Evolutionary conservation across 2,797 vertebrate species (phyloP).

Genomic region (Argentina silus): DNA sequence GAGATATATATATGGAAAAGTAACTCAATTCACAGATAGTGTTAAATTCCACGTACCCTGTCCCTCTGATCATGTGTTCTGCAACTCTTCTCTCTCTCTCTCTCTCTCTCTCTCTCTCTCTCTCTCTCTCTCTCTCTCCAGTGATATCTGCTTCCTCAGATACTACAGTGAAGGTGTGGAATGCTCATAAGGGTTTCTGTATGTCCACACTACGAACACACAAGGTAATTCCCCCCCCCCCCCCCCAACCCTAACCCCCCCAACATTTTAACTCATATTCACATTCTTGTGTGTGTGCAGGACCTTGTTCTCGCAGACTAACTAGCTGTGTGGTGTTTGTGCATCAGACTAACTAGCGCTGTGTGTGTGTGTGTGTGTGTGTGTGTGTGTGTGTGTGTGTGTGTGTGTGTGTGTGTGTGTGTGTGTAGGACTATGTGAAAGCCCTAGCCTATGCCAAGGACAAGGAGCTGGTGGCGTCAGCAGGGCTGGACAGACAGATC

Average conservation of each 20-base stretch:
- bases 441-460: conserved; percentile 90
- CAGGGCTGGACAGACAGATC: conserved; percentile 88
- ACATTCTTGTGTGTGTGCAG: no score
- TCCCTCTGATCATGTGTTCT: not conserved
- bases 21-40: no score
- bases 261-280: no score
- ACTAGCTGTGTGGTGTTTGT: no score
- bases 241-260: no score
- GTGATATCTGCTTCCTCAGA: conserved; percentile 90
- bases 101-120: conserved; percentile 20
- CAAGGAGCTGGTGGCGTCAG: conserved; percentile 87
- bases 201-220: conserved; percentile 89
- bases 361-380: no score
- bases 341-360: no score
- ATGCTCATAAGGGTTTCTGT: conserved; percentile 89
- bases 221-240: conserved; percentile 73
- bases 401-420: not conserved
- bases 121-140: conserved; percentile 47
- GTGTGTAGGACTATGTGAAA: conserved; percentile 86
- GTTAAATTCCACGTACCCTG: no score
- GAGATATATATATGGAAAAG: no score
- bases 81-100: conserved; percentile 19
- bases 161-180: conserved; percentile 90
- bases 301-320: no score
- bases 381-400: not conserved